Percentiles rank a stretch among this genome's conserved stretches.
Conservation (phyloP, 1,140 invertebrate genomes). For the Leptinotarsa lineolata region DNA sequence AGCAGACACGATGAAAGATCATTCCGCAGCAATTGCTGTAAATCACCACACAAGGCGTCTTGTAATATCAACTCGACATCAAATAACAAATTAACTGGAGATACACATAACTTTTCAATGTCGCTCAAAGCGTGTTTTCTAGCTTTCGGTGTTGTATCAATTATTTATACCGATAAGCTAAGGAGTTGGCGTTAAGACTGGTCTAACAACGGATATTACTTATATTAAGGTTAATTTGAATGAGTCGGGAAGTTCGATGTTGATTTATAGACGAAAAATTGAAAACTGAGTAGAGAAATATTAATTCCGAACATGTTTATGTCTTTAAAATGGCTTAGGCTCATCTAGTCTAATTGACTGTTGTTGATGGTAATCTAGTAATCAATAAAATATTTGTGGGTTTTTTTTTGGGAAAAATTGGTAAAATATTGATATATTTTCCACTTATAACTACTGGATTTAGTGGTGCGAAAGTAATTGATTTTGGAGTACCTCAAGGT, state of each 20-base stretch:
- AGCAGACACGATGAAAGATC: conserved; percentile 5
- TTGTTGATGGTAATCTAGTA: no score
- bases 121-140: conserved; percentile 11
- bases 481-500: no score
- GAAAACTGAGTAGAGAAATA: no score
- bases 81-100: conserved; percentile 11
- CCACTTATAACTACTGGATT: no score
- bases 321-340: no score
- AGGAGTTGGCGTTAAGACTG: not conserved
- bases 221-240: not conserved
- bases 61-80: conserved; percentile 7
- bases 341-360: no score
- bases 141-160: conserved; percentile 5
- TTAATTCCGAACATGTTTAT: no score
- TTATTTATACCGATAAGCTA: not conserved
- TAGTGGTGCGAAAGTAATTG: no score
- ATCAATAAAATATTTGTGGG: no score
- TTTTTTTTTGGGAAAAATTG: no score
- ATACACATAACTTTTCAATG: conserved; percentile 21
- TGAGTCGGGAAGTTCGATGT: not conserved
- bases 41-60: conserved; percentile 1
- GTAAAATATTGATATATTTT: no score
- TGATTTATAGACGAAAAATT: not conserved
- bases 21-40: conserved; percentile 22
- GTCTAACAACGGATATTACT: conserved; percentile 3